Evolutionary conservation across 2,888 invertebrate genomes (phyloP), one percentile per base, ranked within the genome.

Genomic region (Saturnia pavonia): DNA sequence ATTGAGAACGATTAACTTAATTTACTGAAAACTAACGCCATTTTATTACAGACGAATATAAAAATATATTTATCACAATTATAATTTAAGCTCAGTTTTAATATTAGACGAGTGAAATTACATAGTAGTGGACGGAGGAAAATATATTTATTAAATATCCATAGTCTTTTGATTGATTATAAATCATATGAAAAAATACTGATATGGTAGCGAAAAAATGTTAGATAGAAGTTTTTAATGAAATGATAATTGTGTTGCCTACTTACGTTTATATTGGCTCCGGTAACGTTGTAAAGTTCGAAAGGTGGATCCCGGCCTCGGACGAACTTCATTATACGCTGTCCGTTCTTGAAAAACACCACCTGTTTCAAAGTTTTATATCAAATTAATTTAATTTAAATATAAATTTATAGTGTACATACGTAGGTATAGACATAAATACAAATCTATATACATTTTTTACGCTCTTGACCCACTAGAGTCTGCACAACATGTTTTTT

Each of bases 291-390:
- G 81, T 94, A 95, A 76, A 95, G 81, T 75, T 91, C 94, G 85
- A 96, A 97, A 25, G 97, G 97, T 65, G 97, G 97, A 76, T 95
- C 96, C 73, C 97, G 94, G 69, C 96, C 97, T 77, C 96, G 96
- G 78, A 97, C 96, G 84, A 96, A 97, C 91, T 97, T 96, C 91
- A 97, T 96, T 88, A 97, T 96, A 85, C 97, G 96, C 72, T 90
- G 89, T 60, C 92, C 94, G 73, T 89, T 88, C 85, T 95, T 95
- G 82, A 86, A 92, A 78, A 92, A 93, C 76, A 93, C 93, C 77
- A 94, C 92, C 93, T 93, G 82, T 19, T 48, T 45, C 40, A 22
- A 45, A 71, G 25, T 68, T 42, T 0, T 40, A 70, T 7, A 22
- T 11, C 7, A 1, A 54, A 51, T 34, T 68, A 40, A 60, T 27